Evolutionary conservation across 2,797 vertebrate genomes (phyloP).

Genomic region (Neopelma chrysocephalum): DNA sequence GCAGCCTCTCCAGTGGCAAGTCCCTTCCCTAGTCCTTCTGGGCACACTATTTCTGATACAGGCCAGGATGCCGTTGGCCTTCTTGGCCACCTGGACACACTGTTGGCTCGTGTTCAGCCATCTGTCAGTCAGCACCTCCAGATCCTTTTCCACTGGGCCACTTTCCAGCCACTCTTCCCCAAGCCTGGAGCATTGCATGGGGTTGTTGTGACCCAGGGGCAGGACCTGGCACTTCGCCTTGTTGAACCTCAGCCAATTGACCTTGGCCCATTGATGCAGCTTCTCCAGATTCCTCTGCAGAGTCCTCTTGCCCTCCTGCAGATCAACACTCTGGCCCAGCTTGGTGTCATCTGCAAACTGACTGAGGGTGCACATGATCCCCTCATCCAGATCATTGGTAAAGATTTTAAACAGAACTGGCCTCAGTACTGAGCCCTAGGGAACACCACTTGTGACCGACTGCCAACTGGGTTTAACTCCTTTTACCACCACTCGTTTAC

Average conservation of each 20-base stretch:
- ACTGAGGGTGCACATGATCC: not conserved
- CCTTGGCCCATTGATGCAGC: accelerated
- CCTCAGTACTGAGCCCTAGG: not conserved
- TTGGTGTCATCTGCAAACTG: not conserved
- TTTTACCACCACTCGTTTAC: not conserved
- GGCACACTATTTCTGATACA: not conserved
- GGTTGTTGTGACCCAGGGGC: not conserved
- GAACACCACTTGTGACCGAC: not conserved
- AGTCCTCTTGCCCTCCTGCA: not conserved
- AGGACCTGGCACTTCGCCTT: not conserved
- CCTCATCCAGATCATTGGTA: not conserved
- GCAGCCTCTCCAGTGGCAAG: not conserved
- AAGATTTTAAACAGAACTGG: not conserved
- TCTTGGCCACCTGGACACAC: not conserved
- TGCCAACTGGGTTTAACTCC: not conserved
- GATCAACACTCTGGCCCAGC: not conserved
- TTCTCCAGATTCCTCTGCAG: not conserved
- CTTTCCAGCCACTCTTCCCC: not conserved
- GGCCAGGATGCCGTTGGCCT: not conserved
- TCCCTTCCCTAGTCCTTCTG: not conserved
- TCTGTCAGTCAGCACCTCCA: not conserved
- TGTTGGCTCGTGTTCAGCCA: not conserved
- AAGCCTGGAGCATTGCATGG: not conserved
- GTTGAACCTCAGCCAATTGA: not conserved
- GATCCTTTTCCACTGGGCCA: not conserved